Base-by-base conservation (phyloP, 2,113 vertebrate genomes). In the mouse (Mus musculus) region DNA sequence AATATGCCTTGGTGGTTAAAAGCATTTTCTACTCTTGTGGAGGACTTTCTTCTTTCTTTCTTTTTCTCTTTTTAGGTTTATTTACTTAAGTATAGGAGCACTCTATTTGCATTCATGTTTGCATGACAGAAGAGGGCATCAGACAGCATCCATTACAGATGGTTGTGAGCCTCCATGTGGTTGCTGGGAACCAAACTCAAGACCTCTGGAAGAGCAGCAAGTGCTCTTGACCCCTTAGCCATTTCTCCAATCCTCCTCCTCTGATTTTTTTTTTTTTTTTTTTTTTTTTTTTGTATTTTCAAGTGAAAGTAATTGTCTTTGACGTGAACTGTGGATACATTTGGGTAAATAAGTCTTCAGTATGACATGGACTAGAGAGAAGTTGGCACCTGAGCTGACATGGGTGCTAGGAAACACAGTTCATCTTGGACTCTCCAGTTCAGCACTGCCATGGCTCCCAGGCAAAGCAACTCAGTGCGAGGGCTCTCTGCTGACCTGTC, bases 401-500 rank as follows among this genome's bases (percentile, higher is more conserved):
- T 9, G 26, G 28, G 33, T 1, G 0, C 56, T n/a, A 20, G 16
- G 75, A 69, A 67, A 88, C 20, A 5, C 11, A 3, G 7, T 24
- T 71, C 39, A 5, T 33, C 61, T n/a, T 24, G 42, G 54, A 33
- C 22, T 56, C 33, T 76, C 39, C 13, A 22, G 39, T n/a, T 78
- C 2, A 4, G 52, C 16, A 3, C 59, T 39, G 19, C 1, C 36
- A 10, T 3, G 22, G 52, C 46, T 49, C 22, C 63, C 77, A 0
- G 14, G 0, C 10, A 65, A 54, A 56, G 54, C 65, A 24, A 2
- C 73, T 63, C 17, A 24, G 65, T 28, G 14, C 8, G 0, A 28
- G 59, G 2, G 39, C 26, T 13, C 26, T 13, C 52, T 6, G 7
- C 16, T 16, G 0, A 46, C 1, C 2, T 1, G 28, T 17, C 33